phyloP scores from a whole-genome alignment of 2,888 invertebrate species.

The Harpagoxenus sublaevis region DNA sequence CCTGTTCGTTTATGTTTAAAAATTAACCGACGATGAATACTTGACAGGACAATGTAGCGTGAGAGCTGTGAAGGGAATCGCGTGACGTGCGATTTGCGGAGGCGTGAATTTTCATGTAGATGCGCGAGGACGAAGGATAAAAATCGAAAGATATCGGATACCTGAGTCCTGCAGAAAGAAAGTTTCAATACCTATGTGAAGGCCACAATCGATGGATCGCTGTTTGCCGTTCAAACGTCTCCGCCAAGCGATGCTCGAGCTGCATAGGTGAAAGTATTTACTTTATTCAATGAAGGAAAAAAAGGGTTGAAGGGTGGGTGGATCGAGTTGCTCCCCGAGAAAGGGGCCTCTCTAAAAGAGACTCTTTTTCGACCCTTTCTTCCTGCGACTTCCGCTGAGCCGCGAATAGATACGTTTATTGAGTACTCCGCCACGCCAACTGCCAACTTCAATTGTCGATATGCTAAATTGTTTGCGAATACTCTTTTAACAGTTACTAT shows the following conservation, averaged over 20 bases:
- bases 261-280: conserved; percentile 55
- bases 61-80: background rate
- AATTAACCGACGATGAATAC: background rate
- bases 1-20: background rate
- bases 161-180: conserved; percentile 36
- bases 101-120: conserved; percentile 74
- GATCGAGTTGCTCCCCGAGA: conserved; percentile 53
- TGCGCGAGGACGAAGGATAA: conserved; percentile 50
- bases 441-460: conserved; percentile 25
- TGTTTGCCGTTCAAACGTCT: conserved; percentile 74
- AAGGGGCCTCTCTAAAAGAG: conserved; percentile 45
- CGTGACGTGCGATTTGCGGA: conserved; percentile 64
- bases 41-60: conserved; percentile 8
- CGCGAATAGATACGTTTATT: conserved; percentile 39
- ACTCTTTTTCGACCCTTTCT: conserved; percentile 41
- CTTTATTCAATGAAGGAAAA: conserved; percentile 55
- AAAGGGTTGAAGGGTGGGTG: conserved; percentile 53
- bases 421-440: conserved; percentile 22
- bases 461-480: conserved; percentile 26
- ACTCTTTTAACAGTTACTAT: background rate
- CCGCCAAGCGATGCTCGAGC: conserved; percentile 44
- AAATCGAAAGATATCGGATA: conserved; percentile 49
- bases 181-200: conserved; percentile 31
- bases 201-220: conserved; percentile 56
- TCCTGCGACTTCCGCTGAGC: conserved; percentile 33